Base-by-base conservation (phyloP, 1,140 invertebrate genomes). In the Heliconius hewitsoni region DNA sequence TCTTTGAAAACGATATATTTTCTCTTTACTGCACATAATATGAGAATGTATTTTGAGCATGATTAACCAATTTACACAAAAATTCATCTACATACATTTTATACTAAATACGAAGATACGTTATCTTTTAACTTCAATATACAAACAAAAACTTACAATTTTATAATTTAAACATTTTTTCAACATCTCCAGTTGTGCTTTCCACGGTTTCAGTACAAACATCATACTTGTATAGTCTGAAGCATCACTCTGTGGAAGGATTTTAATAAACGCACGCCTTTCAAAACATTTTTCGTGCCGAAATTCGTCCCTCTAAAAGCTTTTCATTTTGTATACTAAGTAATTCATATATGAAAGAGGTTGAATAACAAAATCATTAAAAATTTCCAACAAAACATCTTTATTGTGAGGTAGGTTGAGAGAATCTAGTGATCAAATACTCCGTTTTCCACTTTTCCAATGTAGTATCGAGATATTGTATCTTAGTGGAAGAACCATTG, bases 271-370 rank as follows among this genome's bases (percentile, higher is more conserved):
- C 74, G 60, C 74, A 66, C 74, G 57, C 60, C 55, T 76, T 39
- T 70, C 74, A 70, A 76, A 76, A 76, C 39, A 76, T 76, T 76
- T 76, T 74, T n/a, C 27, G 34, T 76, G 13, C 74, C 55, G 60
- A 76, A 76, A 76, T 55, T 66, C 74, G 74, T 66, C 34, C 60
- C 34, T 76, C 60, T 70, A 42, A 76, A 46, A 39, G 37, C 55
- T 55, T 70, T 76, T 42, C 57, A 42, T 66, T 34, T 76, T 42
- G 19, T 39, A 60, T 19, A 75, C 57, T 60, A 75, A 27, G 30
- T 75, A 60, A 75, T 75, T 57, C 55, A 34, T 74, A 30, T 71
- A 19, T 71, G 70, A 13, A 57, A 74, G 55, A 57, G 55, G 55
- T 57, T 57, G 19, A 8, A 57, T 57, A 57, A 57, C 55, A 57